Evolutionary conservation across 2,113 vertebrate species (phyloP), one percentile per base, ranked within the genome.

Genomic region (Sinocyclocheilus grahami): DNA sequence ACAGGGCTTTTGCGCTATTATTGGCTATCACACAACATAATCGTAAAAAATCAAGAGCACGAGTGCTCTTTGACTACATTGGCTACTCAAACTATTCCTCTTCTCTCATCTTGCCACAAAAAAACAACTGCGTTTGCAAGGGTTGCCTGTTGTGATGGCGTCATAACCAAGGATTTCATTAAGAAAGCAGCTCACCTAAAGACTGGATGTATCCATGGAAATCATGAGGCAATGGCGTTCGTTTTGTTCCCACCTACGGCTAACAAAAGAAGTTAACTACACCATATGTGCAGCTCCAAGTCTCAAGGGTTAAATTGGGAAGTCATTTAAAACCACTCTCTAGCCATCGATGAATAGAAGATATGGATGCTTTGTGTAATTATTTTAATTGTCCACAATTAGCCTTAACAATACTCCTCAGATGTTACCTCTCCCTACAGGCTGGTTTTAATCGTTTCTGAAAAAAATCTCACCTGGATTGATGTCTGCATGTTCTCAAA

Each of bases 371-470:
- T 75, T 78, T 30, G 2, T 75, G 48, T 89, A 85, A 89, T 88
- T 80, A 76, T 83, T 80, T 86, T 88, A 88, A 88, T 89, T 85
- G 63, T 83, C 30, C 33, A 83, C 83, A 85, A 89, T 87, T 87
- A 89, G 74, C 83, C 77, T 74, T 79, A 78, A 89, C 85, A 53
- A 72, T 75, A 37, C 83, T 69, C 74, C 12, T 85, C 69, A 37
- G 75, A 30, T 77, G 72, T 85, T 9, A 71, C 77, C 81, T 87
- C 62, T 78, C 53, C 58, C 37, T 63, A 10, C 4, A 27, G 79
- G 22, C 16, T 11, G 24, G 33, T 63, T 79, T 22, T 60, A 80
- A 83, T 79, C 80, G 60, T 85, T 84, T 81, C 1, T 6, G 5
- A 33, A 51, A 18, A 39, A 33, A 30, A 51, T 33, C 80, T 51